Base-by-base conservation (phyloP, 2,888 invertebrate genomes). In the Chironomus tentans region DNA sequence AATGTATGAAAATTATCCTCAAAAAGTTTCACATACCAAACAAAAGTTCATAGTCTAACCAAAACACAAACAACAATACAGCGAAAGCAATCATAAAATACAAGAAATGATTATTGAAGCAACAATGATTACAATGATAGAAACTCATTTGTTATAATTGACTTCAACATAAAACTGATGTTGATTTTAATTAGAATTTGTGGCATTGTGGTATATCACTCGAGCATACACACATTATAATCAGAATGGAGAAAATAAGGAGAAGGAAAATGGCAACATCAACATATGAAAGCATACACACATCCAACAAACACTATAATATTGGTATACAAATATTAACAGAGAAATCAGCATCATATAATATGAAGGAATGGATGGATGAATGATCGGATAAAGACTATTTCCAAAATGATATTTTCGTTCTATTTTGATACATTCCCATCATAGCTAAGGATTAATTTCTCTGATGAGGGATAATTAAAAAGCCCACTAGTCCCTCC, bases 171-270 rank as follows among this genome's bases (percentile, higher is more conserved):
- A 56, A 56, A 56, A 21, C 65, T 65, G 65, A 65, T 65, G 65
- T 65, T 65, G 65, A 65, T 65, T 65, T 65, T 65, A 65, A 65
- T 65, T 65, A 65, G 65, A 65, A 65, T 18, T 22, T 65, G 65
- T 24, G 13, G 65, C 21, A 24, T 65, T 21, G 6, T 24, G 38
- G 38, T 38, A 38, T 38, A 38, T 65, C 21, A 21, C 21, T 22
- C 22, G 18, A 18, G 15, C 15, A 56, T 18, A 56, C 6, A 7
- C 56, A 56, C 15, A 56, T 56, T 18, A 56, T 56, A 56, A 56
- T 18, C 56, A 56, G 6, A 56, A 56, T 56, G 6, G 18, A 15
- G n/a, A 56, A 15, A 7, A 56, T 15, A 2, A 56, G 56, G 15
- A 56, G 56, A 15, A 56, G 2, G n/a, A 7, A 56, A 15, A 56